Evolutionary conservation across 2,797 vertebrate genomes (phyloP), one percentile per base, ranked within the genome.

Genomic region (Betta splendens): DNA sequence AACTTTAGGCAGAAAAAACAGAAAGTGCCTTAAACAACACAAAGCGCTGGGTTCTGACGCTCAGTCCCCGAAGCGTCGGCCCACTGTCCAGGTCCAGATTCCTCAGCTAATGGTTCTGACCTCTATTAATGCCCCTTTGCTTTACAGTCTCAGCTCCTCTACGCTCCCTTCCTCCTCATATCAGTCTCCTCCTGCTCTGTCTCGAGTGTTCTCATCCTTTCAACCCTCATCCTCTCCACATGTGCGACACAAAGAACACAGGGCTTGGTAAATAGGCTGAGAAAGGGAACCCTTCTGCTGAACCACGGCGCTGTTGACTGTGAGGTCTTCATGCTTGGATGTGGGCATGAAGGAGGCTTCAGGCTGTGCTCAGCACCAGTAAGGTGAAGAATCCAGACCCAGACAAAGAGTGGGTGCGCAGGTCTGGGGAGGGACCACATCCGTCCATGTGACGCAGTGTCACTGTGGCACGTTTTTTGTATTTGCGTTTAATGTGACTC

Each of bases 41-140:
- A 63, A 69, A 79, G 54, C 53, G 35, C 6, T 62, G 4, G 59
- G 21, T 39, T 50, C 9, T 26, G 54, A 53, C 71, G 68, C 68
- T 67, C 17, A 28, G 65, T 81, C 85, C 83, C 84, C 57, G 64
- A 71, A 64, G 79, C 77, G 68, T 73, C 78, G 79, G 69, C 77
- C 84, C 75, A 42, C 54, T 69, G 79, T 68, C 76, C 63, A 47
- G 73, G 60, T 74, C 73, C 77, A 70, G 68, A 75, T 73, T 79
- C 75, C 61, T 73, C 70, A 64, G 83, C 83, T 87, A 90, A 90
- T 86, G 84, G 84, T 79, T 83, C 63, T 87, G 87, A 90, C 91
- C 91, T 86, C 90, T 72, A 92, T 91, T 92, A 91, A 65, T 72
- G 72, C 76, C 77, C 77, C 72, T 57, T 78, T 74, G 58, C 43